Conservation (phyloP, 2,888 invertebrate genomes). For the Eueremaeus valkanovi region DNA sequence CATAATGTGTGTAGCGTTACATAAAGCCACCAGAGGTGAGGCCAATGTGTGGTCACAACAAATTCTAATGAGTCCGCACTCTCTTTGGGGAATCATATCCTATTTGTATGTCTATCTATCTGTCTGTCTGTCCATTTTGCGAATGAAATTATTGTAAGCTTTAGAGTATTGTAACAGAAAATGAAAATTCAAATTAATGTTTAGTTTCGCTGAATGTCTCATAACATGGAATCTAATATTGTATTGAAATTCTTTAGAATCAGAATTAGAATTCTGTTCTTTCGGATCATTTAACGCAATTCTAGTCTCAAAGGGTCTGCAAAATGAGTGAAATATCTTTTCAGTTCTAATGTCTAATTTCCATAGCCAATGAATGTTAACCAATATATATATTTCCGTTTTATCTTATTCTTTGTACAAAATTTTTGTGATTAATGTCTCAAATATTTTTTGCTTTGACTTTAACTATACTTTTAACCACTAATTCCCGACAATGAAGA, state of each 20-base stretch:
- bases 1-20: background rate
- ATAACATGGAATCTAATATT: background rate
- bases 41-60: background rate
- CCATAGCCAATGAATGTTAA: background rate
- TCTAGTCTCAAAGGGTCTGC: background rate
- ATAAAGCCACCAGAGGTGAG: background rate
- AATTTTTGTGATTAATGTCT: background rate
- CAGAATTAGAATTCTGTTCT: background rate
- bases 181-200: background rate
- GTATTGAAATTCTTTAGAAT: background rate
- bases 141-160: background rate
- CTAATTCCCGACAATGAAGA: background rate
- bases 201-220: background rate
- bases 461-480: background rate
- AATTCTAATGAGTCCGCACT: background rate
- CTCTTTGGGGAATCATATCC: background rate
- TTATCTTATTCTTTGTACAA: background rate
- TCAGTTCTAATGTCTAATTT: background rate
- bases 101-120: no score
- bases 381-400: background rate
- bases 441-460: background rate
- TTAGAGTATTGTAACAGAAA: background rate
- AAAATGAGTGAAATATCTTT: background rate
- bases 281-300: slow-evolving; percentile 13
- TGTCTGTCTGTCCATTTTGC: background rate